Evolutionary conservation across 2,888 invertebrate genomes (phyloP).

Genomic region (Trisateles emortualis): DNA sequence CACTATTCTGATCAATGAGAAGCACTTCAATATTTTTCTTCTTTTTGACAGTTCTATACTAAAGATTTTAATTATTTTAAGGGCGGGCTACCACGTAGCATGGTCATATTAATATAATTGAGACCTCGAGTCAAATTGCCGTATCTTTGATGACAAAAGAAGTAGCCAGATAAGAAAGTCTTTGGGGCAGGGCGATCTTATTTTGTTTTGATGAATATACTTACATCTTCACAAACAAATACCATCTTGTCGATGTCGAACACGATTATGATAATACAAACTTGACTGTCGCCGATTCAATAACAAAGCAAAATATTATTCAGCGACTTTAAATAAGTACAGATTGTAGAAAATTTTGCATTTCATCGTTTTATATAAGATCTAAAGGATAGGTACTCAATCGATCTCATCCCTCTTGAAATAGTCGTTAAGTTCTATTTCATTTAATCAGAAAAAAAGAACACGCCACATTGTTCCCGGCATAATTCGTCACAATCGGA

Average conservation of each 20-base stretch:
- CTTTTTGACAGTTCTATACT: too few species aligned
- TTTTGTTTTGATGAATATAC: too few species aligned
- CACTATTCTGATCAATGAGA: too few species aligned
- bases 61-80: too few species aligned
- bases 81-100: too few species aligned
- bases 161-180: constrained; percentile 13
- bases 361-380: constrained; percentile 2
- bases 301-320: background rate
- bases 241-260: background rate
- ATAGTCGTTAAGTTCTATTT: constrained; percentile 58
- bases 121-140: constrained; percentile 23
- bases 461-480: constrained; percentile 66
- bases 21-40: too few species aligned
- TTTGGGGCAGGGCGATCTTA: too few species aligned
- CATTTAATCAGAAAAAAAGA: constrained; percentile 69
- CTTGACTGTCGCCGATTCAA: background rate
- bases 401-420: constrained; percentile 30
- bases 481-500: constrained; percentile 84
- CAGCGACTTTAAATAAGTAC: background rate
- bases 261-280: background rate
- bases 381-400: constrained; percentile 20
- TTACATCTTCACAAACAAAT: background rate
- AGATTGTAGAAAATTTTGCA: background rate
- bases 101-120: constrained; percentile 39
- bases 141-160: constrained; percentile 22